These are phyloP conservation scores for Electrophaes corylata DNA, from an alignment of 2,888 invertebrate genomes.

Conservation along the genomic window DNA sequence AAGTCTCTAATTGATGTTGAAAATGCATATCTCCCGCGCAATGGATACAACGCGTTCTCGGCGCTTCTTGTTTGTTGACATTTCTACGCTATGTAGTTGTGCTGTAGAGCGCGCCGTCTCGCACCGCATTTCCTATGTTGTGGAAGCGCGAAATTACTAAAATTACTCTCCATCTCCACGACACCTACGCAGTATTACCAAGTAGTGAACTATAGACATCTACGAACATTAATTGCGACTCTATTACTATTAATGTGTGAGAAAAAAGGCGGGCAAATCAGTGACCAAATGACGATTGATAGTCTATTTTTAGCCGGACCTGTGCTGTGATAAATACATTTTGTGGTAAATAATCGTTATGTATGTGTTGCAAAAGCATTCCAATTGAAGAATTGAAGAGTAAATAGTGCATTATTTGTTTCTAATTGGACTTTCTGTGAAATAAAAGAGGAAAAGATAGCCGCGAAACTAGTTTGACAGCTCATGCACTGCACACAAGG, in stretches of 20 bases:
- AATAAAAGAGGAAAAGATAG: conserved; percentile 54
- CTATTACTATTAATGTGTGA: conserved; percentile 54
- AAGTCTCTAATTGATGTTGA: conserved; percentile 15
- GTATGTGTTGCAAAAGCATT: conserved; percentile 44
- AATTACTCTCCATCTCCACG: conserved; percentile 48
- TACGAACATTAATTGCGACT: conserved; percentile 44
- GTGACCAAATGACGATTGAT: conserved; percentile 72
- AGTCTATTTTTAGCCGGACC: conserved; percentile 76
- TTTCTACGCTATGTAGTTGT: conserved; percentile 69
- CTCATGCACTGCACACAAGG: conserved; percentile 64
- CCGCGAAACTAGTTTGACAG: conserved; percentile 81
- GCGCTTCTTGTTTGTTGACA: conserved; percentile 68
- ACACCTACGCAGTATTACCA: conserved; percentile 49
- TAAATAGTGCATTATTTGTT: conserved; percentile 38
- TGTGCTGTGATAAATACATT: conserved; percentile 63
- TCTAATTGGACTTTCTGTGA: conserved; percentile 46
- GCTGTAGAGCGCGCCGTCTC: conserved; percentile 66
- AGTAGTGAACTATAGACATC: conserved; percentile 48
- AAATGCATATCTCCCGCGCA: conserved; percentile 46
- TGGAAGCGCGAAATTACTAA: conserved; percentile 52
- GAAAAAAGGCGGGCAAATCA: conserved; percentile 76
- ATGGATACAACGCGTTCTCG: conserved; percentile 47
- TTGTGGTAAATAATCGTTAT: conserved; percentile 43
- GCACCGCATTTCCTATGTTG: conserved; percentile 61
- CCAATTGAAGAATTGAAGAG: conserved; percentile 41